Conservation (phyloP, 1,140 invertebrate genomes). For the Zaprionus vittiger region DNA sequence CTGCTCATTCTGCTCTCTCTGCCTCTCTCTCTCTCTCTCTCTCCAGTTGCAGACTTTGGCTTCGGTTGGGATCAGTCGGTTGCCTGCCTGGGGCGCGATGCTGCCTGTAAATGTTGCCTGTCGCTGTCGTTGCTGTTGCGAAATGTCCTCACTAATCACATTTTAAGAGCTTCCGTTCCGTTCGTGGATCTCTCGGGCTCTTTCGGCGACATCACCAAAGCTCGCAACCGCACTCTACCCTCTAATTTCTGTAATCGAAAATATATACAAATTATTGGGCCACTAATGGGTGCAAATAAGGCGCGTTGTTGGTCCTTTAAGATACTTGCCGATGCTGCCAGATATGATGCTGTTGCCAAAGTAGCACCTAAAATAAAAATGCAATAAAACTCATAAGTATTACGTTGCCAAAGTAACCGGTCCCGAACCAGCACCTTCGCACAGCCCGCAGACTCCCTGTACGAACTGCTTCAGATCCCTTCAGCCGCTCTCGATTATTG, state of each 20-base stretch:
- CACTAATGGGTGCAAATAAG: constrained; percentile 9
- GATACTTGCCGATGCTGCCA: background rate
- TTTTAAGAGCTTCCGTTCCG: constrained; percentile 38
- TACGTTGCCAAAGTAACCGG: constrained; percentile 12
- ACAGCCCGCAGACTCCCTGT: background rate
- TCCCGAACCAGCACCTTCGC: background rate
- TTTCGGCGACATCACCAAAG: background rate
- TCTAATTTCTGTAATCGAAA: constrained; percentile 11
- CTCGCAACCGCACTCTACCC: background rate
- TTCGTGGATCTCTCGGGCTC: background rate
- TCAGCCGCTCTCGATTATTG: background rate
- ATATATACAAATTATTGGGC: constrained; percentile 2
- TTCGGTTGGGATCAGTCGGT: constrained; percentile 48
- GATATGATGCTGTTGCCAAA: background rate
- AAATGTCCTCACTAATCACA: constrained; percentile 55
- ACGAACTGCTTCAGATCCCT: background rate
- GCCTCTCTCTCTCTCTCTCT: background rate
- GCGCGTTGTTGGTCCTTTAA: background rate
- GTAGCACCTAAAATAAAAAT: background rate
- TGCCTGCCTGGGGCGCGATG: constrained; percentile 1
- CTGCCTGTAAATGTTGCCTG: background rate
- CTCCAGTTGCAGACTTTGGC: constrained; percentile 6
- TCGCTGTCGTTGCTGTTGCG: background rate
- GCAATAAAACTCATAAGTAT: constrained; percentile 5
- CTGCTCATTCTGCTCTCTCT: background rate